Conservation (phyloP, 1,140 invertebrate genomes). For the Dolichoris vasculosae region DNA sequence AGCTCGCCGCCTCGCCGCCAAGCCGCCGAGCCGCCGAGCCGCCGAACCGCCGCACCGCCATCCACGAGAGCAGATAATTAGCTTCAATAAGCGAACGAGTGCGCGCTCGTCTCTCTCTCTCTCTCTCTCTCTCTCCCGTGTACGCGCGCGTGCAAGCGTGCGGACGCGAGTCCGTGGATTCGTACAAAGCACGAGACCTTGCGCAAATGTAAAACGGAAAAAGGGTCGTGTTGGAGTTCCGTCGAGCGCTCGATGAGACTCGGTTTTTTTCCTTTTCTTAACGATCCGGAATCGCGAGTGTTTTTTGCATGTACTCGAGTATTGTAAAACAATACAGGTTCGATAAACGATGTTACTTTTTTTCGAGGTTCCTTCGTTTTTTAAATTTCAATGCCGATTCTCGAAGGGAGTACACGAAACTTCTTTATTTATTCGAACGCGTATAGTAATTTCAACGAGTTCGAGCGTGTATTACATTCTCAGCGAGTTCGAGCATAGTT, state of each 20-base stretch:
- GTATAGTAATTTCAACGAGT: not conserved
- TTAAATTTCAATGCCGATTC: not conserved
- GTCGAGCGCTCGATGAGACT: not conserved
- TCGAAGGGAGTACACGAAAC: not conserved
- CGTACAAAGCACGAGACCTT: not conserved
- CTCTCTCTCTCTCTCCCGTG: too few relatives aligned
- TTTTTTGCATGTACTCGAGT: not conserved
- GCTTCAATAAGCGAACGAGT: slow-evolving; percentile 43
- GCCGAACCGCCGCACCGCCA: slow-evolving; percentile 8
- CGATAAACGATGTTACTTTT: not conserved
- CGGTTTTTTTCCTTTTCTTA: not conserved
- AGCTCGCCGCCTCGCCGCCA: slow-evolving; percentile 33
- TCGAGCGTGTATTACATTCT: not conserved
- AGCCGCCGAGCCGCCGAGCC: too few relatives aligned
- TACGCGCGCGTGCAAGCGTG: not conserved
- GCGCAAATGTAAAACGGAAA: not conserved
- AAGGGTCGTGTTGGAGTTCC: not conserved
- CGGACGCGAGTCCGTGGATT: not conserved
- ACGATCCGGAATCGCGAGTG: not conserved
- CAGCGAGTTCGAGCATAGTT: not conserved
- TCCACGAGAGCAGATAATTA: slow-evolving; percentile 47
- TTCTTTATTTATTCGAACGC: not conserved
- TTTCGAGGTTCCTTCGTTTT: not conserved
- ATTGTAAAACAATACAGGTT: not conserved
- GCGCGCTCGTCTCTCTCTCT: not conserved